Evolutionary conservation across 2,797 vertebrate species (phyloP).

Genomic region (Aphelocoma californica): DNA sequence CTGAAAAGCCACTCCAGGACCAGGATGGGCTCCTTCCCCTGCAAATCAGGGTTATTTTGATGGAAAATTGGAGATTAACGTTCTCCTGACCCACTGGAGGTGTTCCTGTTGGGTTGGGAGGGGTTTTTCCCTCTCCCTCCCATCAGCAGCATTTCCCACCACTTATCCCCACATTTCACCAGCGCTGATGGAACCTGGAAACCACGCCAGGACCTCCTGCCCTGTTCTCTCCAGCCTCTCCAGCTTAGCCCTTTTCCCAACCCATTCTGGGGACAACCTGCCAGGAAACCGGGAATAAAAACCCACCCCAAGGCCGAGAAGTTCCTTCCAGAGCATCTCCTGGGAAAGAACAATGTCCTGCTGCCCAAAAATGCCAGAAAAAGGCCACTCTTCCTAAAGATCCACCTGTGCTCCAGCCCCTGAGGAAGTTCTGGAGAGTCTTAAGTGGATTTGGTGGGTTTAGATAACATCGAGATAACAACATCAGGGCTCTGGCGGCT

Average conservation of each 20-base stretch:
- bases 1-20: neutral
- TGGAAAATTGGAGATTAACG: accelerated
- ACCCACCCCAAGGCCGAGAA: accelerated
- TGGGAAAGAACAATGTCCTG: neutral
- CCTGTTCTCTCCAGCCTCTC: neutral
- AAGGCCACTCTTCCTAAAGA: neutral
- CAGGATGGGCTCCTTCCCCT: neutral
- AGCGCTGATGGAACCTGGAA: accelerated
- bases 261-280: neutral
- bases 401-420: neutral
- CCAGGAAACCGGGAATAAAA: neutral
- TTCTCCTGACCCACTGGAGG: neutral
- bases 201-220: neutral
- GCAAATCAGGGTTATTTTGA: neutral
- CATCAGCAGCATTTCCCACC: neutral
- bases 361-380: neutral
- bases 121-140: accelerated
- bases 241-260: neutral
- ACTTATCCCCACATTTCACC: neutral
- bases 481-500: neutral
- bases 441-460: slow-evolving; percentile 31
- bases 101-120: neutral
- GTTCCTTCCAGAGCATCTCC: neutral
- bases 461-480: neutral
- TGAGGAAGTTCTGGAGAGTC: neutral